Base-by-base conservation (phyloP, 2,113 vertebrate species). In the Carlito syrichta region DNA sequence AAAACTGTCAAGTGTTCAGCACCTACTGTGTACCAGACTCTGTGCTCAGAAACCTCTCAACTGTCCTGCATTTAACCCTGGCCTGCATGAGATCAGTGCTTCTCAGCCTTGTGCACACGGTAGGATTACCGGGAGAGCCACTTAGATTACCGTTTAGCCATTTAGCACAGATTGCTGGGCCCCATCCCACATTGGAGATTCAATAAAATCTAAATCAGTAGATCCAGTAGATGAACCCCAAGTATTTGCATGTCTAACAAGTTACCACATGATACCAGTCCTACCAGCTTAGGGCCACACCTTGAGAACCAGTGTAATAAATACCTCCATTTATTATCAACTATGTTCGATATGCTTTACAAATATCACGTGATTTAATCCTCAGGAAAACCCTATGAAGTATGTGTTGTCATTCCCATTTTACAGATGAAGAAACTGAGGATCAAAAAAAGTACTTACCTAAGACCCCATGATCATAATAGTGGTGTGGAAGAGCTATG, bases 21-120 rank as follows among this genome's bases (percentile, higher is more conserved):
- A 30, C 71, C 77, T 30, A 40, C 63, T 17, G 0, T 8, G 6
- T 22, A 8, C 79, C 82, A 22, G 48, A 52, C 63, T 52, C 5
- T 45, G 25, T 0, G 1, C 48, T 8, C 22, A 50, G 50, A 66
- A 66, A 32, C 62, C 19, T 40, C 35, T 5, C 1, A 0, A 1
- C 8, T 9, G 54, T 20, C 73, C 50, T 8, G 13, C 20, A 0
- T 25, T 25, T 63, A 23, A 60, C 43, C 54, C 69, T 20, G 45
- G 69, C 7, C 79, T 62, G 25, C 14, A 8, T 56, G 48, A 40
- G 30, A 32, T 63, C 60, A 17, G 35, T 16, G 19, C 8, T 25
- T 40, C 84, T 54, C 12, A 32, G 22, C 32, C 85, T 54, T 54
- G 73, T 71, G 17, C 11, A 6, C 0, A 9, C 27, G 8, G 63